These are phyloP conservation scores for Cherax quadricarinatus DNA, from an alignment of 1,140 invertebrate genomes.

Conservation along the genomic window DNA sequence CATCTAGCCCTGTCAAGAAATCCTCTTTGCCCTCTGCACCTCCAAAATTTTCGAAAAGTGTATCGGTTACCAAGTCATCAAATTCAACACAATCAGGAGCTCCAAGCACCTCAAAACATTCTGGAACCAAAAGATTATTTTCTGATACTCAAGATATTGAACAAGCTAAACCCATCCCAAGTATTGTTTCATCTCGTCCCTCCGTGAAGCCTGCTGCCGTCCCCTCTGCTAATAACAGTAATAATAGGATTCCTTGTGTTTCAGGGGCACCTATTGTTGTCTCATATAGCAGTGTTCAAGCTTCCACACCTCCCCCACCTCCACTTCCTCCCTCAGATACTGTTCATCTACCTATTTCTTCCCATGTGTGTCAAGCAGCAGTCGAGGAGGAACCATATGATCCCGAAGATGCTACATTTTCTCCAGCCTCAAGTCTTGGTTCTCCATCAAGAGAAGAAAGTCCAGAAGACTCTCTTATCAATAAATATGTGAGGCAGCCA, in stretches of 20 bases:
- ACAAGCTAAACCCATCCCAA: neutral
- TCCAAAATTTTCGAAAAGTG: neutral
- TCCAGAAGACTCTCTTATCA: slow-evolving; percentile 45
- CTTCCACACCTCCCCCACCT: neutral
- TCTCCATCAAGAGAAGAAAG: slow-evolving; percentile 13
- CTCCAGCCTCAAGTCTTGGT: slow-evolving; percentile 26
- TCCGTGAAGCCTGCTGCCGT: neutral
- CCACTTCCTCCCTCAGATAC: neutral
- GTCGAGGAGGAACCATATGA: slow-evolving; percentile 48
- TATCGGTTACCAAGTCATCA: neutral
- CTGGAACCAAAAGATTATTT: slow-evolving; percentile 3
- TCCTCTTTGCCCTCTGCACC: neutral
- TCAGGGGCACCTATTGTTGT: neutral
- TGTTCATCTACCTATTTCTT: neutral
- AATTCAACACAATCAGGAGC: neutral
- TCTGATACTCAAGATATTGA: neutral
- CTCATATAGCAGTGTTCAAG: neutral
- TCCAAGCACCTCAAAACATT: neutral
- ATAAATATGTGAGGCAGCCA: slow-evolving; percentile 39
- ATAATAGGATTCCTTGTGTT: neutral
- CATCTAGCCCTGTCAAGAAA: neutral
- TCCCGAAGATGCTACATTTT: slow-evolving; percentile 55
- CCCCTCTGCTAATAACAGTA: neutral
- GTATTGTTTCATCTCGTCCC: neutral
- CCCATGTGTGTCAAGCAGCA: neutral